A percentile compares a stretch with the other conserved stretches of the same genome.
Evolutionary conservation across 92 coral and sea anemone genomes (phyloP).

Genomic region (Epizoanthus fatuus): DNA sequence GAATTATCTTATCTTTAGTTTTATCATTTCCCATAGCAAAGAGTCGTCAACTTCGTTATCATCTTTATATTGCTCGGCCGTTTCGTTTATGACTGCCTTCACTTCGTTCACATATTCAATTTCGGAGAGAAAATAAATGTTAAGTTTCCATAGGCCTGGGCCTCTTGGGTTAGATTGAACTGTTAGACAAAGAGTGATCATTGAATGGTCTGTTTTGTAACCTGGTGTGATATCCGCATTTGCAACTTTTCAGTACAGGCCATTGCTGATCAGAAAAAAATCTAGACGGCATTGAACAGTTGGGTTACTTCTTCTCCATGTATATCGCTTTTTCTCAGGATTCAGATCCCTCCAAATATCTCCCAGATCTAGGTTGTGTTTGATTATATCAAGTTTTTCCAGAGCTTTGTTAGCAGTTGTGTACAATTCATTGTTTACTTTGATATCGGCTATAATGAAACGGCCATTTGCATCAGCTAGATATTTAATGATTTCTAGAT

Average conservation of each 20-base stretch:
- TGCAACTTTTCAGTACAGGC: background rate
- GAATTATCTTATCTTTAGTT: slow-evolving; percentile 10
- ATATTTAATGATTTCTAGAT: slow-evolving; percentile 27
- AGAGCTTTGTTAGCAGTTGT: slow-evolving; percentile 31
- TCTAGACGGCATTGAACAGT: slow-evolving; percentile 34
- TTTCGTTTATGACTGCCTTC: slow-evolving; percentile 21
- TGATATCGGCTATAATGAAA: slow-evolving; percentile 30
- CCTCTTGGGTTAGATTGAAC: slow-evolving; percentile 1
- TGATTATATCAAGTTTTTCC: slow-evolving; percentile 30
- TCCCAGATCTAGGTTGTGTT: slow-evolving; percentile 1
- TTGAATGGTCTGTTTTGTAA: slow-evolving; percentile 15
- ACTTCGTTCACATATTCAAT: background rate
- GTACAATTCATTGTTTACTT: slow-evolving; percentile 12
- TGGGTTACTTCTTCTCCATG: slow-evolving; percentile 16
- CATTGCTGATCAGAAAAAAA: slow-evolving; percentile 29
- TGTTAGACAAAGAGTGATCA: background rate
- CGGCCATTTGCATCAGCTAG: slow-evolving; percentile 23
- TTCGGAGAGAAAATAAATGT: slow-evolving; percentile 18
- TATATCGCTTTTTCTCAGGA: slow-evolving; percentile 10
- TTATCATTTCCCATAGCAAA: slow-evolving; percentile 32
- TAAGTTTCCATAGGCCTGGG: slow-evolving; percentile 19
- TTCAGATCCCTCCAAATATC: slow-evolving; percentile 40
- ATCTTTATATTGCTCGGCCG: slow-evolving; percentile 5
- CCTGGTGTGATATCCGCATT: slow-evolving; percentile 2
- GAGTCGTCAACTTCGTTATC: slow-evolving; percentile 3